Evolutionary conservation across 2,888 invertebrate genomes (phyloP).

Genomic region (Leptopilina syphax): DNA sequence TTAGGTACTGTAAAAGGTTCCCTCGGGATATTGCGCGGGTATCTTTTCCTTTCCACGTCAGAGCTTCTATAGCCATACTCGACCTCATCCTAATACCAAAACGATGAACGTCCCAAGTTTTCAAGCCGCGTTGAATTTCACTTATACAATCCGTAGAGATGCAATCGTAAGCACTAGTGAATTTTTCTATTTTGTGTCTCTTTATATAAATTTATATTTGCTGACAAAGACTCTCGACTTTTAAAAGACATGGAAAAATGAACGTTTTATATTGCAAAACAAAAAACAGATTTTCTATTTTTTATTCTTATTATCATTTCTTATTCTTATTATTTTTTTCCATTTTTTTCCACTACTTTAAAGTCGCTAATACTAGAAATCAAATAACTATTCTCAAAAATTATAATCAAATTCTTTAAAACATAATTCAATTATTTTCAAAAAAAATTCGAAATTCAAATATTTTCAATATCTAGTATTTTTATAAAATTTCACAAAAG

Average conservation of each 20-base stretch:
- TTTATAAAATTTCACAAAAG: too few species aligned
- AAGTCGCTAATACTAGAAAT: too few species aligned
- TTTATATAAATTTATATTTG: neutral
- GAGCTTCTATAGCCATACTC: neutral
- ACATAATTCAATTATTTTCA: too few species aligned
- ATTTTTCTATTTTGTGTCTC: conserved; percentile 10
- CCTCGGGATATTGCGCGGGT: conserved; percentile 31
- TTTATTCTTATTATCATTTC: too few species aligned
- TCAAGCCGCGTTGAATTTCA: conserved; percentile 30
- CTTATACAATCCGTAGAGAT: neutral
- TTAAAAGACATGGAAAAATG: neutral
- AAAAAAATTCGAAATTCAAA: too few species aligned
- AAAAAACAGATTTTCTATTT: neutral
- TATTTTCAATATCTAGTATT: too few species aligned
- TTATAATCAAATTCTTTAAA: too few species aligned
- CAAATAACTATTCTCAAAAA: too few species aligned
- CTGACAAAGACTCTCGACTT: neutral
- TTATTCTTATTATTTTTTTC: too few species aligned
- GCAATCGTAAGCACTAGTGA: conserved; percentile 22
- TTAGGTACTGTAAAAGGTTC: conserved; percentile 31
- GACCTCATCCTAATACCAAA: conserved; percentile 18
- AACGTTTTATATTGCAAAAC: conserved; percentile 8
- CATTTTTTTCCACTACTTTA: too few species aligned
- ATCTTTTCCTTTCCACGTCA: conserved; percentile 35
- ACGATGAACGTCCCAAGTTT: conserved; percentile 34